Evolutionary conservation across 1,140 invertebrate species (phyloP).

Genomic region (Argopecten irradians): DNA sequence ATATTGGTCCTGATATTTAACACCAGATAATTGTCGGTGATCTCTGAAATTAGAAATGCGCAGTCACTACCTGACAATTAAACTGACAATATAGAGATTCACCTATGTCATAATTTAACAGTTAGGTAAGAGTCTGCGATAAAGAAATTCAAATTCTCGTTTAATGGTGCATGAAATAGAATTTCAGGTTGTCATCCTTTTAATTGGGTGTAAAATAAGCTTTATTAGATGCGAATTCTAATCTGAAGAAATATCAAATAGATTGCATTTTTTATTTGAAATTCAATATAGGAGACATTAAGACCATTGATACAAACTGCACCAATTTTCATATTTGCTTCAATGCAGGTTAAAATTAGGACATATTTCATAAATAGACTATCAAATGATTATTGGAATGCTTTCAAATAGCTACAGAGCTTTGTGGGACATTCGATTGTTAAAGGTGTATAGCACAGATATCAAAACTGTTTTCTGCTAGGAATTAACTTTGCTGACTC

Average conservation of each 20-base stretch:
- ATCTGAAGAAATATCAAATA: neutral
- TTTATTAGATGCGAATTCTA: neutral
- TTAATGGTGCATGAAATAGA: slow-evolving; percentile 22
- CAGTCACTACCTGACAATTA: neutral
- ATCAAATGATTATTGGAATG: neutral
- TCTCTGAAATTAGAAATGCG: neutral
- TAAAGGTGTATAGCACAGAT: no score
- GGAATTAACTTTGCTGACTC: no score
- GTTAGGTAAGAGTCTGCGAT: neutral
- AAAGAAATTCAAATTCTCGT: neutral
- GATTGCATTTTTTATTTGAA: neutral
- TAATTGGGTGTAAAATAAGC: slow-evolving; percentile 3
- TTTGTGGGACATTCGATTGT: neutral
- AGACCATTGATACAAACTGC: neutral
- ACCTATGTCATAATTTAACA: neutral
- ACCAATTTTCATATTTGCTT: neutral
- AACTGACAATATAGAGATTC: neutral
- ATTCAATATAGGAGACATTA: neutral
- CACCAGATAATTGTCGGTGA: neutral
- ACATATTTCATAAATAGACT: neutral
- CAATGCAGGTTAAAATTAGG: neutral
- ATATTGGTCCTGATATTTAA: neutral
- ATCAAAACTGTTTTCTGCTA: no score
- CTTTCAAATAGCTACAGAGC: neutral
- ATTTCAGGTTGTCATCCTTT: neutral